Conservation (phyloP, 2,113 vertebrate genomes). For the Salminus brasiliensis region DNA sequence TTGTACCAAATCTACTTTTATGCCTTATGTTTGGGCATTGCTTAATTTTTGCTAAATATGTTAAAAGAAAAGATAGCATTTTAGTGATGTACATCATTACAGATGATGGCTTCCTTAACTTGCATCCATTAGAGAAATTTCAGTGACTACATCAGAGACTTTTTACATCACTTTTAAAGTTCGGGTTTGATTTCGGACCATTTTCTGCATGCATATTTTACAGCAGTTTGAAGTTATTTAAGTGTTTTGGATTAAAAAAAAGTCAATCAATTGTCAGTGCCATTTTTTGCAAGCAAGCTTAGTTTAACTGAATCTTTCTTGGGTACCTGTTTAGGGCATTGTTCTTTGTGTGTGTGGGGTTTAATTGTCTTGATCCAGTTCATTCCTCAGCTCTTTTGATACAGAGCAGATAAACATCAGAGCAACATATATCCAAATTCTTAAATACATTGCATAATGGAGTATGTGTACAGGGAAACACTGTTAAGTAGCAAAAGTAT, state of each 20-base stretch:
- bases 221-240: constrained; percentile 50
- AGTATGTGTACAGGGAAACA: no score
- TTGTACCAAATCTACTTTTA: constrained; percentile 2
- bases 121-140: not conserved
- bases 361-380: no score
- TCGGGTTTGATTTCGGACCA: constrained; percentile 19
- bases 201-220: constrained; percentile 58
- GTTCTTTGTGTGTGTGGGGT: no score
- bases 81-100: constrained; percentile 14
- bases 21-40: constrained; percentile 18
- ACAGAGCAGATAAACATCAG: no score
- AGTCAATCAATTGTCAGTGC: not conserved
- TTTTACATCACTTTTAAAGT: constrained; percentile 23
- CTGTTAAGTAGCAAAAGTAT: no score
- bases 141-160: constrained; percentile 25
- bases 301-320: not conserved
- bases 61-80: not conserved
- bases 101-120: not conserved
- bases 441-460: no score
- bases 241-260: constrained; percentile 51
- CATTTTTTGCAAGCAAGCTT: not conserved
- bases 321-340: no score
- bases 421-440: no score
- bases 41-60: not conserved
- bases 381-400: no score